Evolutionary conservation across 2,797 vertebrate species (phyloP), one percentile per base, ranked within the genome.

Genomic region (Notolepis coatsorum): DNA sequence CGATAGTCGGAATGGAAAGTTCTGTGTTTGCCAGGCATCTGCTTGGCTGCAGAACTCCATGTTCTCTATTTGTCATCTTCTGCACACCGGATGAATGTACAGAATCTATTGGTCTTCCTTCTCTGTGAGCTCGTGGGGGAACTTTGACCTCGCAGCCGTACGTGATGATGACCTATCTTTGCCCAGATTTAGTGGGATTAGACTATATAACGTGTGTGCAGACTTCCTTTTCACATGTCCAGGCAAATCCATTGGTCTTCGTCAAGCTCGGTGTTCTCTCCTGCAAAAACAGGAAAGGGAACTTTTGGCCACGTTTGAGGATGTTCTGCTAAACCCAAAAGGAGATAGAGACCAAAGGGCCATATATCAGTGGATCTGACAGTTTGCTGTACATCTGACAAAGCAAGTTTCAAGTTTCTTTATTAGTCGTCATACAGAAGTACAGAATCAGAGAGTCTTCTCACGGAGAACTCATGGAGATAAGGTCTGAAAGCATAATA

Each of bases 11-110:
- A 58, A 46, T 89, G 88, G 88, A 87, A 89, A 80, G 58, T 27
- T 9, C 5, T 13, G 24, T 38, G 38, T 51, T 59, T 84, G 73
- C 80, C 78, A 84, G 71, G 85, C 80, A 90, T 89, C 87, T 90
- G 90, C 79, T 89, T 43, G 82, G 58, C 49, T 53, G 88, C 85
- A 59, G 47, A 60, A 70, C 50, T 65, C 48, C 62, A 53, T 58
- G 58, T 71, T 75, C 33, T 77, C 42, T 31, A 2, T 59, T 31
- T 18, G 23, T 70, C 42, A 35, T 77, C 47, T 55, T 53, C n/a
- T 46, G 17, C 37, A 37, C 17, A 7, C n/a, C 50, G 37, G 54
- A 64, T n/a, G n/a, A n/a, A n/a, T n/a, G n/a, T n/a, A n/a, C 25
- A 50, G n/a, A 31, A 35, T 21, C 18, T 21, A 15, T 48, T 49